Evolutionary conservation across 2,113 vertebrate genomes (phyloP), one percentile per base, ranked within the genome.

Genomic region (Myiozetetes cayanensis): DNA sequence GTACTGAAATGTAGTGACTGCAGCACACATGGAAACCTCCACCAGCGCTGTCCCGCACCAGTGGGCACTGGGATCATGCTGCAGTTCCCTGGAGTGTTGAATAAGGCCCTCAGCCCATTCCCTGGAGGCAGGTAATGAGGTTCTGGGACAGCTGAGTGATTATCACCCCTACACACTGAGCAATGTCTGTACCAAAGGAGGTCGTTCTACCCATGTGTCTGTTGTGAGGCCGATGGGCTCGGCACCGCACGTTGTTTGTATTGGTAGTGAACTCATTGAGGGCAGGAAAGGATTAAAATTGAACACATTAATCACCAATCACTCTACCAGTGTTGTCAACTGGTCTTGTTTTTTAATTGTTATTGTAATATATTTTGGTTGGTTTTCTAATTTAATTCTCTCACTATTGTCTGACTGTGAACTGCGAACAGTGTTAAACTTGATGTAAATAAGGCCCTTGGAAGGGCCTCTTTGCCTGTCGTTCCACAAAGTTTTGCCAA

Each of bases 371-470:
- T 99, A 98, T 98, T 98, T 98, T 96, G 97, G 95, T 98, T 98
- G 98, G 99, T 98, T 98, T 98, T 98, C 98, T 98, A 98, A 99
- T 99, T 99, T 99, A 99, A 99, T 99, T 98, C 97, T 99, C 98
- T 99, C 98, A 98, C 98, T 98, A 97, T 98, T 97, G 98, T 99
- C 99, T 99, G 98, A 99, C 99, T 99, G 99, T 99, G 99, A 99
- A 99, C 98, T 99, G 98, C 98, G 96, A 99, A 99, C 99, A 99
- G 99, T 99, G 99, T 99, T 99, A 99, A 98, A 99, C 98, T 98
- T 99, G 98, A 99, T 99, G 99, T 99, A 99, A 99, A 99, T 99
- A 99, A 98, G 97, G 97, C 90, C 95, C 96, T 96, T 33, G 55
- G 72, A 92, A 82, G 96, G 97, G 91, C 87, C 95, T 96, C 93